These are phyloP conservation scores for Deroptyus accipitrinus DNA, from an alignment of 2,113 vertebrate species.

Conservation along the genomic window DNA sequence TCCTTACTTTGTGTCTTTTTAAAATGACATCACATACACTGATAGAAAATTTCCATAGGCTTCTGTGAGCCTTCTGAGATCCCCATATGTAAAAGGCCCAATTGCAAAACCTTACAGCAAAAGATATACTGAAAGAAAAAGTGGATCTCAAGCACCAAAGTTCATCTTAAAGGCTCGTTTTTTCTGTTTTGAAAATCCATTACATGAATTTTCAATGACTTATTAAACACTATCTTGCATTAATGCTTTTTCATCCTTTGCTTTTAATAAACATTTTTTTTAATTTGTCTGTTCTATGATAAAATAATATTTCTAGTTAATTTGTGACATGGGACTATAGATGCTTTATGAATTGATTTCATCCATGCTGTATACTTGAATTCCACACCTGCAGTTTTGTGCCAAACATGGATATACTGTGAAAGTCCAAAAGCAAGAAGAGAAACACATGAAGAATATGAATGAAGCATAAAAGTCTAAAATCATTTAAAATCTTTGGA, in stretches of 20 bases:
- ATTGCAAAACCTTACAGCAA: background rate
- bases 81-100: background rate
- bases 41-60: background rate
- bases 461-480: conserved; percentile 32
- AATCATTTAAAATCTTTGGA: background rate
- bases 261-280: background rate
- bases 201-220: background rate
- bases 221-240: background rate
- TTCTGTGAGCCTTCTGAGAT: background rate
- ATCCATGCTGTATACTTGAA: background rate
- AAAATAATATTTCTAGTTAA: background rate
- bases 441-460: conserved; percentile 28
- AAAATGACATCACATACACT: background rate
- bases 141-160: background rate
- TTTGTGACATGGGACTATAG: background rate
- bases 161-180: background rate
- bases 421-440: conserved; percentile 44
- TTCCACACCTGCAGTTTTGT: conserved; percentile 16
- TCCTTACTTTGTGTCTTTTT: background rate
- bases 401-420: background rate
- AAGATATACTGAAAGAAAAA: background rate
- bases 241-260: background rate
- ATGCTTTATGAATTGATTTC: background rate
- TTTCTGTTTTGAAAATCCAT: background rate
- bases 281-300: background rate